Evolutionary conservation across 2,113 vertebrate species (phyloP), one percentile per base, ranked within the genome.

Genomic region (Craseonycteris thonglongyai): DNA sequence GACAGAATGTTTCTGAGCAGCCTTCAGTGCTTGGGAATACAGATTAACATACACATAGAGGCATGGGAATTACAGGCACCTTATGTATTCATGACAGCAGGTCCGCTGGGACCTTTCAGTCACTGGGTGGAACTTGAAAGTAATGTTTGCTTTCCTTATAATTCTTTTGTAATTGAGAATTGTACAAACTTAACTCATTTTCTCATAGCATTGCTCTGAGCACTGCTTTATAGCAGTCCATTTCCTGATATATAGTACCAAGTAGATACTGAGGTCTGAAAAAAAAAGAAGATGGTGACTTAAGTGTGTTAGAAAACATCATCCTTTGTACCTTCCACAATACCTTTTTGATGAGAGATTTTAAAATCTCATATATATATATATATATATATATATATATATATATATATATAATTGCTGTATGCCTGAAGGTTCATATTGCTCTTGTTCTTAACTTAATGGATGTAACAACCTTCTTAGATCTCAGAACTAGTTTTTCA

Each of bases 401-500:
- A n/a, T n/a, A n/a, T n/a, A n/a, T n/a, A n/a, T n/a, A n/a, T n/a
- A n/a, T 35, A 22, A 92, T 97, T 95, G 45, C 78, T 92, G 63
- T 40, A 0, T 69, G 42, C 86, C 63, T 63, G 16, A 93, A 90
- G 49, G 49, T 78, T 97, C 51, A 11, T 92, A 75, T 59, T 96
- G 78, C 95, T 95, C 72, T 91, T 94, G 79, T 95, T 95, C 82
- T 95, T 96, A n/a, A 33, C 54, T 74, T 95, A 95, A 83, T 95
- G 63, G 91, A 96, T 95, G 69, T 63, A 79, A 35, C 71, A 88
- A 5, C 35, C 33, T 85, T 95, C 54, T 26, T 82, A 49, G 24
- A n/a, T 96, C 71, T 96, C 33, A 13, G 74, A 11, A 90, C 75
- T 97, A 71, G 80, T 96, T 61, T 94, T 95, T 90, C 72, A 15